These are phyloP conservation scores for Helicoverpa armigera DNA, from an alignment of 1,140 invertebrate genomes.

Conservation along the genomic window DNA sequence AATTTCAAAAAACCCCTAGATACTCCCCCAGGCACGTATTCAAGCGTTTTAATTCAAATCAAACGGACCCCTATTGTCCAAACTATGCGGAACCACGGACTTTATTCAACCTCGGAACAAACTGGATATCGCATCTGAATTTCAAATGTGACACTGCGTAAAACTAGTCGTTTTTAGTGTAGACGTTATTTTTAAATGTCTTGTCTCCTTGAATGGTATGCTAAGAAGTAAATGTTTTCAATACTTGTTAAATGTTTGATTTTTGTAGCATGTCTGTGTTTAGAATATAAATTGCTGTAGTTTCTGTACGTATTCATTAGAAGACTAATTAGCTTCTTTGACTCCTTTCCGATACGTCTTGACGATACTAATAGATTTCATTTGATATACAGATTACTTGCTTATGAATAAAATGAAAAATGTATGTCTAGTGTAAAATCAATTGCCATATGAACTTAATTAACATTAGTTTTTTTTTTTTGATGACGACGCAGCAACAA, in stretches of 20 bases:
- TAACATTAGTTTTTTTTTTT: too few relatives aligned
- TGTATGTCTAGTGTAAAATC: too few relatives aligned
- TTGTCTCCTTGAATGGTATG: background rate
- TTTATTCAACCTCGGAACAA: slow-evolving; percentile 36
- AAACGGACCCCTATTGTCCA: slow-evolving; percentile 28
- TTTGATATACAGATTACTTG: too few relatives aligned
- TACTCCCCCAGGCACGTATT: slow-evolving; percentile 25
- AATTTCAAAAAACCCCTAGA: slow-evolving; percentile 25
- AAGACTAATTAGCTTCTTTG: too few relatives aligned
- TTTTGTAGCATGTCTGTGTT: background rate
- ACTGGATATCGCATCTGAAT: slow-evolving; percentile 36
- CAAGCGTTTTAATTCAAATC: slow-evolving; percentile 35
- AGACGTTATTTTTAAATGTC: slow-evolving; percentile 39
- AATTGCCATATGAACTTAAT: too few relatives aligned
- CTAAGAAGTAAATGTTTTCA: slow-evolving; percentile 10
- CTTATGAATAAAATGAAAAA: too few relatives aligned
- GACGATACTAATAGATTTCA: too few relatives aligned
- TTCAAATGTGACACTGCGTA: slow-evolving; percentile 42
- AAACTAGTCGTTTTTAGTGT: slow-evolving; percentile 14
- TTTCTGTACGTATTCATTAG: background rate
- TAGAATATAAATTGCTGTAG: too few relatives aligned
- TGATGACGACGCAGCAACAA: too few relatives aligned
- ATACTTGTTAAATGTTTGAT: background rate
- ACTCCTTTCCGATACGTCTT: too few relatives aligned
- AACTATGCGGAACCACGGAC: slow-evolving; percentile 37